Base-by-base conservation (phyloP, 2,888 invertebrate species). In the Agrypnus murinus region DNA sequence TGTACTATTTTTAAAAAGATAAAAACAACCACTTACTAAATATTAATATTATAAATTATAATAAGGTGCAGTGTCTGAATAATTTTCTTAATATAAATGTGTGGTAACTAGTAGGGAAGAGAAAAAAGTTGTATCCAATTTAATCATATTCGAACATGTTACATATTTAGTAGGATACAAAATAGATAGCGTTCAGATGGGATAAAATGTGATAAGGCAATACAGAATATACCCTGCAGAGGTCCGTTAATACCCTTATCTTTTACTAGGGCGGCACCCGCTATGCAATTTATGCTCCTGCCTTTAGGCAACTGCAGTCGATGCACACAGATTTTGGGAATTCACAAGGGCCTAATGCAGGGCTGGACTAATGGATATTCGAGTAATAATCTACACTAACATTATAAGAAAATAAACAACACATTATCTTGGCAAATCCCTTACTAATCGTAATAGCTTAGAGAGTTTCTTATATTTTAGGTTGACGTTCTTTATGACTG, bases 241-340 rank as follows among this genome's bases (percentile, higher is more conserved):
- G 81, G 78, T 78, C 79, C 77, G 81, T 80, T 81, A 82, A 82
- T 82, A 76, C 82, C 78, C 81, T 83, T 84, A 84, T 84, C 83
- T 81, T 75, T 74, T 74, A 75, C 73, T 74, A 75, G 75, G 77
- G 74, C 72, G 73, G 72, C 71, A 68, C 50, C 69, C 73, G 77
- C 75, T 73, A 58, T 72, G 79, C 77, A 78, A 79, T 78, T 79
- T 78, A 77, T 77, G 73, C 73, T 45, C 69, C 62, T 59, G 67
- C 76, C 77, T 73, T 64, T 70, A 65, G 75, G 77, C 75, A 59
- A 55, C 65, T 71, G 72, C 70, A 71, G 55, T 68, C 70, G 73
- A 70, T 72, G 74, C 74, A 70, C 73, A 69, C 69, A 68, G 72
- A 71, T 73, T 75, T 73, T 65, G 71, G 71, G 59, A 74, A 75